Conservation (phyloP, 2,797 vertebrate species). For the Phyllotis vaccarum region DNA sequence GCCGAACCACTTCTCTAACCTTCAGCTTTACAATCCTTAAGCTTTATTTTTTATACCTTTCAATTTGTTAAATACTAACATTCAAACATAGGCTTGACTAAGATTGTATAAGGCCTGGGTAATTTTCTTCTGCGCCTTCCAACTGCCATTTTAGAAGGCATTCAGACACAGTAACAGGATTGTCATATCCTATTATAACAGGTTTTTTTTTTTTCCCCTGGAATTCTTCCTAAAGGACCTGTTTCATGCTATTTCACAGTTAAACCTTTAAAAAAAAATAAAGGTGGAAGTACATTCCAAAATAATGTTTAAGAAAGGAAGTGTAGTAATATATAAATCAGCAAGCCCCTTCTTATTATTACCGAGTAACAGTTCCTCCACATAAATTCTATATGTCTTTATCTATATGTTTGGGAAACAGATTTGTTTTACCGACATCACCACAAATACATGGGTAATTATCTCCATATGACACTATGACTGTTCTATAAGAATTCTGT, state of each 20-base stretch:
- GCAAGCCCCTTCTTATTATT: neutral
- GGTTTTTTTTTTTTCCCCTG: neutral
- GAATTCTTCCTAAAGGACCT: neutral
- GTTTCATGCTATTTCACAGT: neutral
- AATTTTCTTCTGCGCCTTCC: neutral
- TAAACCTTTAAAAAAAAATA: neutral
- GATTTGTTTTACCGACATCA: neutral
- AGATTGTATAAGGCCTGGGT: neutral
- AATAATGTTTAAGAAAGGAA: neutral
- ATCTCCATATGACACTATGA: neutral
- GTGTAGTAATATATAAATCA: too few relatives aligned
- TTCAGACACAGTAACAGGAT: too few relatives aligned
- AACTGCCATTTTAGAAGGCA: neutral
- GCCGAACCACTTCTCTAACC: neutral
- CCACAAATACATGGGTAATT: too few relatives aligned
- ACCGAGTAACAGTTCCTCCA: neutral
- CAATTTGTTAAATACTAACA: neutral
- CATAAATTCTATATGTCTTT: neutral
- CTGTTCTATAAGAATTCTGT: neutral
- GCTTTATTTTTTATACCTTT: neutral
- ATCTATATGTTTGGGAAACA: neutral
- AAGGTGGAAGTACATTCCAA: neutral
- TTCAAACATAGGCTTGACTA: neutral
- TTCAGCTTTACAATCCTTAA: neutral
- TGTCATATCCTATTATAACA: neutral